These are phyloP conservation scores for Phrynocephalus versicolor DNA, from an alignment of 2,113 vertebrate species.

Conservation along the genomic window DNA sequence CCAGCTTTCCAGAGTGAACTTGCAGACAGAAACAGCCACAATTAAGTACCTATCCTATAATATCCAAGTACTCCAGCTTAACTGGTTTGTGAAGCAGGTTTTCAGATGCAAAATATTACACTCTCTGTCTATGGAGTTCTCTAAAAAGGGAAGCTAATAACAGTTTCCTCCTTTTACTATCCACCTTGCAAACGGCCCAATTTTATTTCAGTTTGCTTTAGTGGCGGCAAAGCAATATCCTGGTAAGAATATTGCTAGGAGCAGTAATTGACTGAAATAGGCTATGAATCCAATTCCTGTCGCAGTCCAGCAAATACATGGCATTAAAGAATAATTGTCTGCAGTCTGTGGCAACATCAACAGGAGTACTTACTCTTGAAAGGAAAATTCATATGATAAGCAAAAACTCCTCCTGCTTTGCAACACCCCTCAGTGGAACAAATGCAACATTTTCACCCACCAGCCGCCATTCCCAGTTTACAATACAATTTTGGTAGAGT, in stretches of 20 bases:
- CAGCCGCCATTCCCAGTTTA: constrained; percentile 19
- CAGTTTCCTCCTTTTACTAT: constrained; percentile 31
- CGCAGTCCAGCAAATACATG: constrained; percentile 55
- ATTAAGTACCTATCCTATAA: neutral
- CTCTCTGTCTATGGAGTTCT: neutral
- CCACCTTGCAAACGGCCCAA: constrained; percentile 56
- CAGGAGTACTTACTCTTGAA: constrained; percentile 43
- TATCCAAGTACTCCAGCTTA: neutral
- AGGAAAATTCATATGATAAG: constrained; percentile 23
- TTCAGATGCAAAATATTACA: constrained; percentile 41
- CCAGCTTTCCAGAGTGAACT: neutral
- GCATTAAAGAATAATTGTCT: constrained; percentile 67
- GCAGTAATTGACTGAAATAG: constrained; percentile 66
- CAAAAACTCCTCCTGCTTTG: constrained; percentile 28
- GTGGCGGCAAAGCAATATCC: constrained; percentile 58
- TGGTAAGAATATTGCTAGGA: constrained; percentile 59
- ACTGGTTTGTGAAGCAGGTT: constrained; percentile 8
- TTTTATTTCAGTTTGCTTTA: constrained; percentile 62
- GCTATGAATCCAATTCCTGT: constrained; percentile 51
- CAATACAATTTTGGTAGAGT: neutral
- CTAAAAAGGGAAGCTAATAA: constrained; percentile 41
- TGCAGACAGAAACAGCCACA: neutral
- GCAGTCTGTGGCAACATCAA: constrained; percentile 48
- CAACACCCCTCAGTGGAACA: constrained; percentile 32
- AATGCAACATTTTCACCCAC: neutral